These are phyloP conservation scores for Ammodytes dubius DNA, from an alignment of 2,113 vertebrate species.

Conservation along the genomic window DNA sequence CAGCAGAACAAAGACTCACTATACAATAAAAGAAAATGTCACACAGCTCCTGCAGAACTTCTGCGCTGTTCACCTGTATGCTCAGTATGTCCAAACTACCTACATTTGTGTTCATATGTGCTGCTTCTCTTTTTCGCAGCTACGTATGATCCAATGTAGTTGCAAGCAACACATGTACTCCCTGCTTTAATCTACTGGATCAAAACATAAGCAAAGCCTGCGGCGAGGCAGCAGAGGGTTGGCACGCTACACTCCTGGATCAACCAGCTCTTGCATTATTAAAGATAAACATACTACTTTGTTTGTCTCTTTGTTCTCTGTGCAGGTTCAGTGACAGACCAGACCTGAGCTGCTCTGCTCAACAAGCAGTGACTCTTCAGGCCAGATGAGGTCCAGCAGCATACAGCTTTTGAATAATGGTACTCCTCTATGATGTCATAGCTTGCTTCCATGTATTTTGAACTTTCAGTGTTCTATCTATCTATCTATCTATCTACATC, in stretches of 20 bases:
- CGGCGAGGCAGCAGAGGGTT: background rate
- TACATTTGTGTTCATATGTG: background rate
- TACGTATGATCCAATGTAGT: background rate
- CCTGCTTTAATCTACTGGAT: too few relatives aligned
- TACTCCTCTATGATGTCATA: background rate
- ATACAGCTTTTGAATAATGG: background rate
- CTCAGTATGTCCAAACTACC: background rate
- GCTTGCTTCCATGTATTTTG: background rate
- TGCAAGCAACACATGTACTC: background rate
- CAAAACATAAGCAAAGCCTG: too few relatives aligned
- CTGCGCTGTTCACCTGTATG: background rate
- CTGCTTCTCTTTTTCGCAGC: background rate
- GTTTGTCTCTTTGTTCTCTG: background rate
- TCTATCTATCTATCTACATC: constrained; percentile 6
- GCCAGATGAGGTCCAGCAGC: background rate
- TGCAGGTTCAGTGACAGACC: background rate
- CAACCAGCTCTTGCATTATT: background rate
- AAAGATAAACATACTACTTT: background rate
- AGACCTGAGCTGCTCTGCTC: background rate
- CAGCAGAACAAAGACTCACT: background rate
- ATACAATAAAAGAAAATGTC: background rate
- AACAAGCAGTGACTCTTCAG: background rate
- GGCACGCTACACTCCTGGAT: background rate
- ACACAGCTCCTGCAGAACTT: background rate
- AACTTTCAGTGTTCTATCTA: background rate